A percentile compares a stretch with the other conserved stretches of the same genome.
Conservation (phyloP, 2,797 vertebrate species). For the Hydrophis major region DNA sequence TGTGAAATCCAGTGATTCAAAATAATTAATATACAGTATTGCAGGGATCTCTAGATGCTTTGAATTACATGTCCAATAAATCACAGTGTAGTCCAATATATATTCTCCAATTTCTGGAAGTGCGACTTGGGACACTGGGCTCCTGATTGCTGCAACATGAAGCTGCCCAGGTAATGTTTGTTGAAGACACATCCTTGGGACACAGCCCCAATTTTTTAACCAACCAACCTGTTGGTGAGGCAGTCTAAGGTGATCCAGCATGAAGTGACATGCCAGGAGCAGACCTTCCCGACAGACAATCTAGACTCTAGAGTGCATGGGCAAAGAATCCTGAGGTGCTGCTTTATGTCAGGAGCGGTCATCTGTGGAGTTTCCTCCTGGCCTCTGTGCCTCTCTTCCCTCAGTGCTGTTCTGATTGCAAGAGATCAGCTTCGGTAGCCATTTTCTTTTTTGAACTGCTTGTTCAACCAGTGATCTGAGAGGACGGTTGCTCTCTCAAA, state of each 20-base stretch:
- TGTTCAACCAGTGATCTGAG: not conserved
- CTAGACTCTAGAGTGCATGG: not conserved
- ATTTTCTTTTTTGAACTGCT: not conserved
- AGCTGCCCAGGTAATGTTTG: not conserved
- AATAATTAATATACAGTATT: not conserved
- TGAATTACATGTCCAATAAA: not conserved
- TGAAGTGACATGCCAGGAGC: not conserved
- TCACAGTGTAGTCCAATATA: not conserved
- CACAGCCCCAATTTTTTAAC: not conserved
- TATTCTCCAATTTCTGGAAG: not conserved
- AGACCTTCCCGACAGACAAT: not conserved
- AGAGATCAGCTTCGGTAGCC: not conserved
- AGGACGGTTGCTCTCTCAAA: not conserved
- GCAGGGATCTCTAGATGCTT: not conserved
- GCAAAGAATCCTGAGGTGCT: not conserved
- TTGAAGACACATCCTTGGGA: not conserved
- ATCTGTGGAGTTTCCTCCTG: not conserved
- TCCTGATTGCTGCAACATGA: not conserved
- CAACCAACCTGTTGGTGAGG: not conserved
- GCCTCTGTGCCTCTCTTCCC: not conserved
- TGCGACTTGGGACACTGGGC: not conserved
- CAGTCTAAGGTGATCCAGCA: not conserved
- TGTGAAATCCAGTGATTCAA: not conserved
- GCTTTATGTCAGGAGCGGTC: not conserved
- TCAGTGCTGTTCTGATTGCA: not conserved